Percentiles rank a stretch among this genome's conserved stretches.
Conservation (phyloP, 2,888 invertebrate species). For the Drosophila colorata region DNA sequence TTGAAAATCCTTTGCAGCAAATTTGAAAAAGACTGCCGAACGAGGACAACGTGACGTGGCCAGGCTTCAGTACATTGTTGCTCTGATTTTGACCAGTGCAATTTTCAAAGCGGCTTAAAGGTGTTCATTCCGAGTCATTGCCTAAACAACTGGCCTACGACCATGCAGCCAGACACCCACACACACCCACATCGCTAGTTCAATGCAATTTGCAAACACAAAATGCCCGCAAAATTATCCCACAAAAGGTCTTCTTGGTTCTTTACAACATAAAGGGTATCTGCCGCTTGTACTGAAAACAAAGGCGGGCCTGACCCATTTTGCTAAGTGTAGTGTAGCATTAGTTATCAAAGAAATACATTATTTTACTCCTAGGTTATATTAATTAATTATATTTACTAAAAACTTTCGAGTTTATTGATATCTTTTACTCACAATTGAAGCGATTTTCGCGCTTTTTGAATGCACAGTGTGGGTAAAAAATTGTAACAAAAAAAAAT, state of each 20-base stretch:
- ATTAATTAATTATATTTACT: neutral
- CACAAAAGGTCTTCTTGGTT: constrained; percentile 2
- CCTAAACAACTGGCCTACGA: constrained; percentile 17
- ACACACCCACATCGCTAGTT: constrained; percentile 1
- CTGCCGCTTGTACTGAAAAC: neutral
- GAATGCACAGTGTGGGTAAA: neutral
- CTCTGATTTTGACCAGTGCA: constrained; percentile 63
- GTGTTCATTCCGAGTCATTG: constrained; percentile 75
- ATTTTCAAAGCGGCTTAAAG: constrained; percentile 79
- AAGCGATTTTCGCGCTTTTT: neutral
- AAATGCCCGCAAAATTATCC: neutral
- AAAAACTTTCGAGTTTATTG: neutral
- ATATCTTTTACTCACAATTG: neutral
- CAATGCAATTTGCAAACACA: constrained; percentile 14
- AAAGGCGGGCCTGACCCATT: no score
- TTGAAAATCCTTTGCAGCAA: constrained; percentile 66
- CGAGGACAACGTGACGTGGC: constrained; percentile 14
- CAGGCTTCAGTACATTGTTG: constrained; percentile 39
- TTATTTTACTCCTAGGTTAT: no score
- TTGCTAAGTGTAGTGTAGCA: no score
- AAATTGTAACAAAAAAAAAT: neutral
- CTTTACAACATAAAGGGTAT: neutral
- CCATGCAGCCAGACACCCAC: neutral
- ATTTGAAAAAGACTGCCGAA: constrained; percentile 37
- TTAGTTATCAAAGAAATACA: no score